Conservation (phyloP, 1,140 invertebrate genomes). For the Planococcus citri region DNA sequence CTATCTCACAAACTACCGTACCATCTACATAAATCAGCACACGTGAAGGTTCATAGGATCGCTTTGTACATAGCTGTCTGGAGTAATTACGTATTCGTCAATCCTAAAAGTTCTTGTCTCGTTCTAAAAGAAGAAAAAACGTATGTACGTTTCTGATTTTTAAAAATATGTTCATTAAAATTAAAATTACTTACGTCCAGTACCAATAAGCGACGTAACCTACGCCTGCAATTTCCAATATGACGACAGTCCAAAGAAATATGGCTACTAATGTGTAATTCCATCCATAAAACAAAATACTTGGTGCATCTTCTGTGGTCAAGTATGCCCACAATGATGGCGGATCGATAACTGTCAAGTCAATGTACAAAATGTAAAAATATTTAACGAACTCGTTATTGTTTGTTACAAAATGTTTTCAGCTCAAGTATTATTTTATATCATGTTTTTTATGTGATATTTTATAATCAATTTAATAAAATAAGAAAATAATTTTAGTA, state of each 20-base stretch:
- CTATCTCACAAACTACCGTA: no score
- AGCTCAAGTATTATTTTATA: neutral
- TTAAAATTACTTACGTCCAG: neutral
- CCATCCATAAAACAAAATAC: neutral
- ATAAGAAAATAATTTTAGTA: no score
- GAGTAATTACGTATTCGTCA: neutral
- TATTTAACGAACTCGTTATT: neutral
- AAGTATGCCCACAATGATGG: neutral
- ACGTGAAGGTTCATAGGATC: neutral
- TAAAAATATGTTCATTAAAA: neutral
- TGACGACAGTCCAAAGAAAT: neutral
- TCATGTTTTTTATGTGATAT: neutral
- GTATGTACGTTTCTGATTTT: neutral
- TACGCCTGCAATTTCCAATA: neutral
- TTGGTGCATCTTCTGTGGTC: neutral
- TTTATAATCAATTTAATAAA: neutral
- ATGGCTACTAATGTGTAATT: neutral
- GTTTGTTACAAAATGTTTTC: neutral
- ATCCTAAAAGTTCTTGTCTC: neutral
- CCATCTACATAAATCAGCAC: neutral
- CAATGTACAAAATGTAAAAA: neutral
- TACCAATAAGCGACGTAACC: neutral
- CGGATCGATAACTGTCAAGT: neutral
- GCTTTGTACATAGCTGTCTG: neutral
- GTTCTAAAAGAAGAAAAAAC: neutral